phyloP scores from a whole-genome alignment of 2,888 invertebrate species.

The Lypha dubia region DNA sequence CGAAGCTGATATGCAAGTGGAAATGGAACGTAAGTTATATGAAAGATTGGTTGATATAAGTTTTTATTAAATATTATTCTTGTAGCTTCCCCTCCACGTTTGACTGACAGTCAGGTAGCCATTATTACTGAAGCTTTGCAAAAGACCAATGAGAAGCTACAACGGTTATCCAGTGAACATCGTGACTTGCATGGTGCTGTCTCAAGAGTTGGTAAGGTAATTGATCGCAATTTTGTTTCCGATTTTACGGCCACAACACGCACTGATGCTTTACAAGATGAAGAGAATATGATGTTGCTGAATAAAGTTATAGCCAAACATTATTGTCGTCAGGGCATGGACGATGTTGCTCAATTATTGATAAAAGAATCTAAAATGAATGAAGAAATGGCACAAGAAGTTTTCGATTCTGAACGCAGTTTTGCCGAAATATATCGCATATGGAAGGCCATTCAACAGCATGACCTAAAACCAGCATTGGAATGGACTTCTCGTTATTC shows the following conservation, averaged over 20 bases:
- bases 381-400: constrained; percentile 80
- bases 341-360: constrained; percentile 94
- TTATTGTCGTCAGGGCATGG: constrained; percentile 96
- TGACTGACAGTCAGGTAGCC: constrained; percentile 89
- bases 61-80: background rate
- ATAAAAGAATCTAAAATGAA: constrained; percentile 82
- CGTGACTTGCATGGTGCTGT: constrained; percentile 89
- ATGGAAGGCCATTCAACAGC: constrained; percentile 91
- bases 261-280: constrained; percentile 89
- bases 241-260: constrained; percentile 95
- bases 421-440: constrained; percentile 93
- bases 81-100: constrained; percentile 86
- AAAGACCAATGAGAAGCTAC: constrained; percentile 92
- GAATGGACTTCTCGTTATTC: constrained; percentile 93
- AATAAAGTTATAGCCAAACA: constrained; percentile 97
- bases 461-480: constrained; percentile 92
- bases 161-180: constrained; percentile 93
- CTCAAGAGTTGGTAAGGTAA: constrained; percentile 97
- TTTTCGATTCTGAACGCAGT: constrained; percentile 86
- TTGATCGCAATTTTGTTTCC: constrained; percentile 96
- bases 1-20: constrained; percentile 79
- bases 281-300: constrained; percentile 87
- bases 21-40: constrained; percentile 77
- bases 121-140: constrained; percentile 89
- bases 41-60: background rate